Base-by-base conservation (phyloP, 2,113 vertebrate genomes). In the Chlamydotis undulata region DNA sequence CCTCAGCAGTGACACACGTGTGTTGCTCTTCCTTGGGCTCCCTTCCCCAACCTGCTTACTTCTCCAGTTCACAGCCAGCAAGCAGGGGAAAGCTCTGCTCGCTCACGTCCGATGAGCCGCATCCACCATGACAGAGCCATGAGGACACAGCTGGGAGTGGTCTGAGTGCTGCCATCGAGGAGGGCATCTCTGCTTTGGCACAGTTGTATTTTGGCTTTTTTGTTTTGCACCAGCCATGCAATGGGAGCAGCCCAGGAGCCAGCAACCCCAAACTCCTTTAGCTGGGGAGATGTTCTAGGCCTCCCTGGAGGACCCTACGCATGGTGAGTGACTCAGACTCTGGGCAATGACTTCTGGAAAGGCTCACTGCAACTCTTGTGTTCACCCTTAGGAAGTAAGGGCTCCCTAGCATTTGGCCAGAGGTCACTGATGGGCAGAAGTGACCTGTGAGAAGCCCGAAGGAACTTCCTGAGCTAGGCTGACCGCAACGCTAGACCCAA, bases 51-150 rank as follows among this genome's bases (percentile, higher is more conserved):
- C 23, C 24, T 1, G 2, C 15, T 57, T 1, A 1, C 19, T 49
- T 83, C 26, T 5, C 26, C 47, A n/a, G 28, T 37, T 60, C 29
- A 3, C 25, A n/a, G 55, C 33, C 17, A 8, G 31, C 17, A 9
- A 22, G 25, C 3, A 4, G 17, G 12, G 57, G 31, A 8, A 74
- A 29, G 9, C 37, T 52, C 17, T 45, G 12, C 18, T 56, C 1
- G 1, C 39, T 85, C 19, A 6, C 0, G 2, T 73, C 33, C 37
- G 25, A 3, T 19, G 19, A 74, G 56, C 14, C 0, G 0, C 22
- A 33, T 70, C 35, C 5, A 5, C 28, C 47, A 37, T 65, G 33
- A 37, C 9, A 43, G 23, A 63, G 11, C 12, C 7, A 4, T 28
- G 77, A 80, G 57, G 13, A 43, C 41, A 41, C 19, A 63, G 19